Conservation (phyloP, 2,797 vertebrate genomes). For the Sebastes melanostomus region DNA sequence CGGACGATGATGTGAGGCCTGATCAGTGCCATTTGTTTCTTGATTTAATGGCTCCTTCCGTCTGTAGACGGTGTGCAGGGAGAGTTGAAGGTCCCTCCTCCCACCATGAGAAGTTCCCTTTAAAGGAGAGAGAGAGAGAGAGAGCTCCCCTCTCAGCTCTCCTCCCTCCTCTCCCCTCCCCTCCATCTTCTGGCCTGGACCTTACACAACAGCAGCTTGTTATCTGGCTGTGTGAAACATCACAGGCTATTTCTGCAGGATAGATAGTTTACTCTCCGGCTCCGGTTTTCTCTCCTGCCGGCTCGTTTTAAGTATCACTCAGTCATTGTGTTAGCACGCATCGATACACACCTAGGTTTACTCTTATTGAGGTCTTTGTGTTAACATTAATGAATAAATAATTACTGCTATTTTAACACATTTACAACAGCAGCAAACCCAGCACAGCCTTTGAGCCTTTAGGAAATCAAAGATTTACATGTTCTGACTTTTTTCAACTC, state of each 20-base stretch:
- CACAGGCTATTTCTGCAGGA: conserved; percentile 58
- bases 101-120: conserved; percentile 69
- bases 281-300: conserved; percentile 20
- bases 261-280: conserved; percentile 40
- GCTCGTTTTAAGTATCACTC: conserved; percentile 28
- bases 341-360: conserved; percentile 1
- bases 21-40: conserved; percentile 72
- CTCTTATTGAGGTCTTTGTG: conserved; percentile 2
- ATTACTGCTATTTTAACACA: conserved; percentile 16
- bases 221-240: conserved; percentile 72
- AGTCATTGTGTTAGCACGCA: conserved; percentile 3
- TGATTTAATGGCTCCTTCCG: conserved; percentile 73
- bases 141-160: not conserved
- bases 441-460: not conserved
- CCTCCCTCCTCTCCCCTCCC: not conserved
- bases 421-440: not conserved
- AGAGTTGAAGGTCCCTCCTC: conserved; percentile 60
- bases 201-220: conserved; percentile 62
- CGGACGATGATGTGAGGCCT: conserved; percentile 50
- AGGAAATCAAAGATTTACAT: not conserved
- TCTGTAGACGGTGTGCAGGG: conserved; percentile 68
- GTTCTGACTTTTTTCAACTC: not conserved
- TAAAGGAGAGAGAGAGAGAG: conserved; percentile 59
- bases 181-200: conserved; percentile 55
- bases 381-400: conserved; percentile 29